phyloP scores from a whole-genome alignment of 2,888 invertebrate species.

The Mesorhabditis spiculigera region DNA sequence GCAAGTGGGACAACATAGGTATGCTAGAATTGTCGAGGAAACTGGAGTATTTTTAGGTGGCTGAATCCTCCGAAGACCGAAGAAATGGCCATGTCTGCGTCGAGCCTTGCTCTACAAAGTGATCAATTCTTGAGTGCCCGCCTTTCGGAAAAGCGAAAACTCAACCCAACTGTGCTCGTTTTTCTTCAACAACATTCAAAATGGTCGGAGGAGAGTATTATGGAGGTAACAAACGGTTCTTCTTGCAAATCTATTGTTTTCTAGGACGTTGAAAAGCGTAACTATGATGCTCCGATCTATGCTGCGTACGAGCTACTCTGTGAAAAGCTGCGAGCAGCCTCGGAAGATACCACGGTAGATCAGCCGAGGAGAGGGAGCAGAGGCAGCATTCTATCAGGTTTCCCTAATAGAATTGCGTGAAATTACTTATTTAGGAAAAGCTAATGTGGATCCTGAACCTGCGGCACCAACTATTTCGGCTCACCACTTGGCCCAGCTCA shows the following conservation, averaged over 20 bases:
- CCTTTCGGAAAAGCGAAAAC: not conserved
- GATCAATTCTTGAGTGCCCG: constrained; percentile 6
- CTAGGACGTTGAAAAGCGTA: constrained; percentile 43
- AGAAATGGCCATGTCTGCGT: constrained; percentile 13
- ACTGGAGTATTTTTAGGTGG: constrained; percentile 45
- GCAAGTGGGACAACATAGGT: constrained; percentile 81
- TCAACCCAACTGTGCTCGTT: constrained; percentile 46
- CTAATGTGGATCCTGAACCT: constrained; percentile 30
- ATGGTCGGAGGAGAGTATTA: constrained; percentile 51
- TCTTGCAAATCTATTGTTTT: constrained; percentile 14
- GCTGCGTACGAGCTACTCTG: constrained; percentile 48
- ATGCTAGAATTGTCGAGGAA: constrained; percentile 67
- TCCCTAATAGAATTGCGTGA: too few relatives aligned
- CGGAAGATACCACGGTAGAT: constrained; percentile 6
- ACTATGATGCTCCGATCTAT: constrained; percentile 49
- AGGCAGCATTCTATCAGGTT: constrained; percentile 11
- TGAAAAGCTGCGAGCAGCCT: constrained; percentile 36
- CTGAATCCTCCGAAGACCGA: constrained; percentile 16
- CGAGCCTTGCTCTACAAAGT: constrained; percentile 6
- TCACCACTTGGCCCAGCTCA: constrained; percentile 50
- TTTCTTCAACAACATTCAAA: constrained; percentile 55
- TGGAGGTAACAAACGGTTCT: constrained; percentile 33
- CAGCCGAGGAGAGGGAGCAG: constrained; percentile 19
- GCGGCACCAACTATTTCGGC: constrained; percentile 47
- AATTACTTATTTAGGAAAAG: constrained; percentile 41